Percentiles rank a stretch among this genome's conserved stretches.
phyloP scores from a whole-genome alignment of 2,113 vertebrate genomes.

The Trinectes maculatus region DNA sequence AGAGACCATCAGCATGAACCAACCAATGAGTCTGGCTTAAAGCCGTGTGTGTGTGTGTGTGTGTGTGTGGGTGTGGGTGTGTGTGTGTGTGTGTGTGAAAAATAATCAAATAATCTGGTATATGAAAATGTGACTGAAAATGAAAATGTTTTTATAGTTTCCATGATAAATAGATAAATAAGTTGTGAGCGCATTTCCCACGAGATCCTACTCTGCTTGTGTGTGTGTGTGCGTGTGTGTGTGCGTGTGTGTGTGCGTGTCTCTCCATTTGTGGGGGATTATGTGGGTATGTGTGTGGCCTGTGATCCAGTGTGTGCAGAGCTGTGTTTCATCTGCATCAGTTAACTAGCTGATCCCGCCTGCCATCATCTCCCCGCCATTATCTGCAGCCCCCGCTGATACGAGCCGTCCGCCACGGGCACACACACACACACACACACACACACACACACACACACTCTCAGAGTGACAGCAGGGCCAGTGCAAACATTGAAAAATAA shows the following conservation, averaged over 20 bases:
- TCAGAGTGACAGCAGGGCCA: slow-evolving; percentile 51
- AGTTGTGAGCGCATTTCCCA: no score
- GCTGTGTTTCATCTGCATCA: slow-evolving; percentile 42
- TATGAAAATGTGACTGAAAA: background rate
- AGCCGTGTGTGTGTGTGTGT: background rate
- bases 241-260: no score
- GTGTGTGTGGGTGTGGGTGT: background rate
- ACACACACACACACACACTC: slow-evolving; percentile 31
- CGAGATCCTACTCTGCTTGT: background rate
- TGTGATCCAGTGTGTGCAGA: background rate
- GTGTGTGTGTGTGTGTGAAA: slow-evolving; percentile 16
- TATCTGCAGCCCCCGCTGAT: slow-evolving; percentile 61
- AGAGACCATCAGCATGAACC: no score
- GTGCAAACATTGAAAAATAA: slow-evolving; percentile 89
- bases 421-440: slow-evolving; percentile 11
- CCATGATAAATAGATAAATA: no score
- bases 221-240: background rate
- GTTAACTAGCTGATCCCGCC: slow-evolving; percentile 67
- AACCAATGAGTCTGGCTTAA: no score
- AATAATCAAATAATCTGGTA: no score
- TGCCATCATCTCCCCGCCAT: slow-evolving; percentile 69
- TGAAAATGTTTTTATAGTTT: background rate
- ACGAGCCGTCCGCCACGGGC: slow-evolving; percentile 54
- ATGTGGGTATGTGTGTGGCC: no score
- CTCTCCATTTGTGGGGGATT: no score